Conservation (phyloP, 1,140 invertebrate species). For the Drosophila pandora region DNA sequence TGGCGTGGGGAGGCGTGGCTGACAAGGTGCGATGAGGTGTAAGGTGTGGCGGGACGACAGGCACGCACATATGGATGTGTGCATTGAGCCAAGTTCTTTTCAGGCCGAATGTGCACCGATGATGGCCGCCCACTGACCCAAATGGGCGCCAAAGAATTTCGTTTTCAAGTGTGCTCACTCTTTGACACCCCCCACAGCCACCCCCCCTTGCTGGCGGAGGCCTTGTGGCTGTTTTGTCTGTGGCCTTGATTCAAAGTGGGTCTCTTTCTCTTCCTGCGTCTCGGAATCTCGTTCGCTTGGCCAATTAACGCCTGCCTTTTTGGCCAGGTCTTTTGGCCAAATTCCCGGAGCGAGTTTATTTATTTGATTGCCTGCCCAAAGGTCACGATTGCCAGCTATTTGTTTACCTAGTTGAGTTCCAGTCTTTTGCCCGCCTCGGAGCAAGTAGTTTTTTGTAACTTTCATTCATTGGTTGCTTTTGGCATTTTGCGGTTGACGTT, state of each 20-base stretch:
- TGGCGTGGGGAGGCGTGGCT: neutral
- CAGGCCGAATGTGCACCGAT: conserved; percentile 32
- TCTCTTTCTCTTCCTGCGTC: conserved; percentile 26
- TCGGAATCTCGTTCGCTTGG: conserved; percentile 11
- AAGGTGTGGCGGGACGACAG: conserved; percentile 31
- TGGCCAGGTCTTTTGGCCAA: conserved; percentile 24
- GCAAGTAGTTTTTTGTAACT: conserved; percentile 35
- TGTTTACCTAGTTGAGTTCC: conserved; percentile 30
- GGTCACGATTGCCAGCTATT: conserved; percentile 36
- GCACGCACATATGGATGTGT: conserved; percentile 48
- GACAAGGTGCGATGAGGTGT: conserved; percentile 31
- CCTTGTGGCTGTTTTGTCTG: conserved; percentile 43
- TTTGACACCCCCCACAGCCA: neutral
- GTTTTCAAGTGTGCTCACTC: conserved; percentile 30
- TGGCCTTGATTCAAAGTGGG: conserved; percentile 69
- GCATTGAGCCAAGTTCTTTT: conserved; percentile 62
- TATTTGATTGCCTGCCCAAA: conserved; percentile 62
- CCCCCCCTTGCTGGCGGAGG: conserved; percentile 4
- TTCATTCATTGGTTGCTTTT: conserved; percentile 20
- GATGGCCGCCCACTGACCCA: conserved; percentile 73
- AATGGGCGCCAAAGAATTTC: conserved; percentile 70
- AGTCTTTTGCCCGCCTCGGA: conserved; percentile 14
- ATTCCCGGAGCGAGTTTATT: conserved; percentile 55
- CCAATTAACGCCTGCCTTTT: conserved; percentile 66
- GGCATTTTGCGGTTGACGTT: conserved; percentile 55